phyloP scores from a whole-genome alignment of 2,888 invertebrate species.

The Acrocyrtus sp. region DNA sequence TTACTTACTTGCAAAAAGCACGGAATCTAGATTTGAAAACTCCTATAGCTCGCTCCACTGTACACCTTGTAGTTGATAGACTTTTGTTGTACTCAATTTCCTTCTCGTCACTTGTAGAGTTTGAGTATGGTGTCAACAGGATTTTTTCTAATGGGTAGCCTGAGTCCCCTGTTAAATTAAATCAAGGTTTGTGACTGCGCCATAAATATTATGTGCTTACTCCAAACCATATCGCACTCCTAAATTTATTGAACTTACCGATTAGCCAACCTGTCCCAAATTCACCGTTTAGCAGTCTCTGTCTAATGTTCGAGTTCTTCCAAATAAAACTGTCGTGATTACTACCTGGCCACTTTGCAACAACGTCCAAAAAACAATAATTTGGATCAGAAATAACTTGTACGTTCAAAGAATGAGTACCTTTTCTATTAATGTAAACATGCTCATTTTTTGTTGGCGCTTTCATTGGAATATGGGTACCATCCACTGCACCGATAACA shows the following conservation, averaged over 20 bases:
- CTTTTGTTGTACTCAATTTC: conserved; percentile 1
- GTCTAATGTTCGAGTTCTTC: conserved; percentile 21
- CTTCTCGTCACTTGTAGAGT: background rate
- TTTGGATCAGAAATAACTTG: conserved; percentile 55
- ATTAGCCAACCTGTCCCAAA: conserved; percentile 37
- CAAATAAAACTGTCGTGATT: conserved; percentile 59
- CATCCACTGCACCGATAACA: conserved; percentile 61
- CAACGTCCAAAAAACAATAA: conserved; percentile 44
- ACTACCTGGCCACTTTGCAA: conserved; percentile 59
- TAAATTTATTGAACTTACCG: conserved; percentile 31
- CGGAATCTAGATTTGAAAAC: conserved; percentile 36
- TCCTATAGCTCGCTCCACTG: conserved; percentile 30
- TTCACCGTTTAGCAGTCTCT: background rate
- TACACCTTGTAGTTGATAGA: background rate
- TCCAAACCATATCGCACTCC: background rate
- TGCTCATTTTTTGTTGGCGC: conserved; percentile 43
- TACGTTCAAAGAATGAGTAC: conserved; percentile 60
- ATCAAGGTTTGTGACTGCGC: no score
- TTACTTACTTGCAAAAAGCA: conserved; percentile 18
- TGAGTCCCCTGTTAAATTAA: conserved; percentile 15
- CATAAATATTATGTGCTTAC: background rate
- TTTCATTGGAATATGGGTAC: conserved; percentile 59
- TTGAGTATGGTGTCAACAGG: conserved; percentile 10
- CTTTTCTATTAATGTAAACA: conserved; percentile 57
- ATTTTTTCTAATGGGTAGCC: conserved; percentile 14